Evolutionary conservation across 1,140 invertebrate genomes (phyloP), one percentile per base, ranked within the genome.

Genomic region (Oryzaephilus surinamensis): DNA sequence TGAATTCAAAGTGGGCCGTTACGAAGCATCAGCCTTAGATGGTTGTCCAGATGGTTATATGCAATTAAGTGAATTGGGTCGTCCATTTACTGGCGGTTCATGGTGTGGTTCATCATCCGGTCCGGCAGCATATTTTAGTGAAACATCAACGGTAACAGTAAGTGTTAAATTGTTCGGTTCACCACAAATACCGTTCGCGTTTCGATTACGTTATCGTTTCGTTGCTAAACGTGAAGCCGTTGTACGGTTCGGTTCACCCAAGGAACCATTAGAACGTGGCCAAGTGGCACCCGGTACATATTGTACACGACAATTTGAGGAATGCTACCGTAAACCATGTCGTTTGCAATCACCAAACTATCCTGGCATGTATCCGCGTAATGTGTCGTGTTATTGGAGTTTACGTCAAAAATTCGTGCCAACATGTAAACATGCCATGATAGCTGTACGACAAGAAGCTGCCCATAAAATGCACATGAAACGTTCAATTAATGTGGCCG

Each of bases 351-450:
- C 68, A 15, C 87, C 89, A n/a, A 91, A 92, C 63, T 92, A 89
- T 62, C 88, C 88, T 0, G 87, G 87, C 10, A 83, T 91, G 68
- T 92, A 92, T 64, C 88, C 86, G 1, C 70, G 84, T 27, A 88
- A 92, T 58, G 83, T 87, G 3, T 85, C 82, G 6, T 90, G 85
- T 58, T 76, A 82, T 52, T 81, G 84, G 67, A 84, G 76, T 12
- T 63, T 88, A 33, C 67, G 82, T 10, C 85, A 90, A 60, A 82
- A 85, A 57, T 77, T 78, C 46, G 79, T 87, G 16, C 84, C 84
- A 0, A 85, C 80, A 4, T 87, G 84, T 60, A 90, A 88, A 59
- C 84, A 87, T 60, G 84, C 84, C 2, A 88, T 90, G 82, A 84
- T 90, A 47, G 78, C 81, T 2, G 79, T 90, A 8, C 66, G 73